Conservation (phyloP, 2,888 invertebrate genomes). For the Meteorus colon region DNA sequence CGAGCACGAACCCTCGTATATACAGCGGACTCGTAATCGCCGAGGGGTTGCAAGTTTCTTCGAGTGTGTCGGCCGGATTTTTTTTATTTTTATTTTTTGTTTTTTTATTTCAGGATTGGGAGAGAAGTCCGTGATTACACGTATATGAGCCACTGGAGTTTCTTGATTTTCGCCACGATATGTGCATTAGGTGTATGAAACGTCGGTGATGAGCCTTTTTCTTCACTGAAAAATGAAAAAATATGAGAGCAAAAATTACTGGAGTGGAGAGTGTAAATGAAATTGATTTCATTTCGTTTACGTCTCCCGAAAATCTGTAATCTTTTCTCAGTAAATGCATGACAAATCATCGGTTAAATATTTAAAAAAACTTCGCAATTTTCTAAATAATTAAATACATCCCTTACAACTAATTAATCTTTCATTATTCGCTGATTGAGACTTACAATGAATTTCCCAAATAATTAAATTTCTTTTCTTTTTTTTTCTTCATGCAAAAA, state of each 20-base stretch:
- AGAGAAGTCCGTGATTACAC: constrained; percentile 11
- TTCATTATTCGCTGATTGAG: no score
- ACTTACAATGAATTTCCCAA: no score
- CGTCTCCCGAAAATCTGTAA: no score
- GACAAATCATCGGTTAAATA: no score
- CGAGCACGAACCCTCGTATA: constrained; percentile 29
- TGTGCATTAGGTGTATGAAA: not conserved
- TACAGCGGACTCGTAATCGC: constrained; percentile 13
- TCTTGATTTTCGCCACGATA: not conserved
- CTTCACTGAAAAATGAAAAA: not conserved
- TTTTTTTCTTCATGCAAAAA: not conserved
- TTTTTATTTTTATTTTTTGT: constrained; percentile 11
- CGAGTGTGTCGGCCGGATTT: constrained; percentile 31
- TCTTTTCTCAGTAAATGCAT: no score
- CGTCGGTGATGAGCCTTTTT: constrained; percentile 15
- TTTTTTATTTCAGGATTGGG: not conserved
- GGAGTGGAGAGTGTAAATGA: no score
- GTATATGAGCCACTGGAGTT: not conserved
- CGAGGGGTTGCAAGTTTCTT: constrained; percentile 46
- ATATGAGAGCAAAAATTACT: no score
- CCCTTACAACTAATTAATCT: no score
- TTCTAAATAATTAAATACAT: no score
- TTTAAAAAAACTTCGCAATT: no score
- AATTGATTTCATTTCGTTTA: no score
- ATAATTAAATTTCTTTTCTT: no score